Conservation (phyloP, 2,113 vertebrate species). For the Hypocryptadius cinnamomeus region DNA sequence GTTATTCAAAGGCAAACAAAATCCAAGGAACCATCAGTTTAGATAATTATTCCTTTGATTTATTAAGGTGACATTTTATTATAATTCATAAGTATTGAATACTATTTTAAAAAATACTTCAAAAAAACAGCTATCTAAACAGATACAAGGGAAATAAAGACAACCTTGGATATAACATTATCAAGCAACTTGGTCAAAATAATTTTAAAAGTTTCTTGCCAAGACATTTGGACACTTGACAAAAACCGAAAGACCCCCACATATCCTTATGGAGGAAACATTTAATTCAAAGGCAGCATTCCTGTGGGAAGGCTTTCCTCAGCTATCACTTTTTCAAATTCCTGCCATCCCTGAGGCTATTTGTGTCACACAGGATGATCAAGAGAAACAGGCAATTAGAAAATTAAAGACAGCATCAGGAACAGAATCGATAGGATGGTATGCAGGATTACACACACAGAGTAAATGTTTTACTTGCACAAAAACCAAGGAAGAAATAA, state of each 20-base stretch:
- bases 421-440: accelerated
- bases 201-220: neutral
- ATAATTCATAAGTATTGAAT: neutral
- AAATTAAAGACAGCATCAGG: neutral
- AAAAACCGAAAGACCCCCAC: neutral
- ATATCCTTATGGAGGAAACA: neutral
- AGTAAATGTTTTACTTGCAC: neutral
- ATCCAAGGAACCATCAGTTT: neutral
- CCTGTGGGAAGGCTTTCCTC: neutral
- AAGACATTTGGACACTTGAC: neutral
- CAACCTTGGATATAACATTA: neutral
- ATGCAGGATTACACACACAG: neutral
- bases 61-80: neutral
- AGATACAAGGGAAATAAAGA: neutral
- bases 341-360: neutral
- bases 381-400: neutral
- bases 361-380: neutral
- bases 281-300: neutral
- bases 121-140: neutral
- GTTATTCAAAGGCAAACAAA: neutral
- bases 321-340: neutral
- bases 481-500: neutral
- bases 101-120: neutral
- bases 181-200: neutral
- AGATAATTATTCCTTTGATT: neutral